phyloP scores from a whole-genome alignment of 2,888 invertebrate genomes.

The Ennomos erosarius region DNA sequence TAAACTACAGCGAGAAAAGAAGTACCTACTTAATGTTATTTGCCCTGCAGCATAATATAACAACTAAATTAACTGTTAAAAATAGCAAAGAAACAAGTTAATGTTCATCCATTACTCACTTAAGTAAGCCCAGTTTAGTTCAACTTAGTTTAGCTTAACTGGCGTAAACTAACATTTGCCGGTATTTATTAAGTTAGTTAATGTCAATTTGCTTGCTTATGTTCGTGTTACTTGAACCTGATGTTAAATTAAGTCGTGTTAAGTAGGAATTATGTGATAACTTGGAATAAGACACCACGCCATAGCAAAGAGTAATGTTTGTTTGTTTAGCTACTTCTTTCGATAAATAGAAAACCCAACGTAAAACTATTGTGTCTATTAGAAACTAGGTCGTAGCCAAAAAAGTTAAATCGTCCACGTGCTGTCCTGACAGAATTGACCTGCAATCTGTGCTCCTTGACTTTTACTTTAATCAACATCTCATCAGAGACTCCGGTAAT shows the following conservation, averaged over 20 bases:
- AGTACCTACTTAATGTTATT: no score
- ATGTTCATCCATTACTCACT: conserved; percentile 43
- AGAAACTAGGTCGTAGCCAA: background rate
- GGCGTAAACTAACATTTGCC: conserved; percentile 26
- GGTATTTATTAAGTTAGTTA: conserved; percentile 34
- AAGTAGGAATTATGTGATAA: conserved; percentile 7
- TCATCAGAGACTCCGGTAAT: conserved; percentile 17
- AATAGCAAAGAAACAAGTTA: conserved; percentile 34
- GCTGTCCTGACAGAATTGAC: conserved; percentile 17
- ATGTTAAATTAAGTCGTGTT: background rate
- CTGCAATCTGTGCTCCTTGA: conserved; percentile 14
- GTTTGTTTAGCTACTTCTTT: no score
- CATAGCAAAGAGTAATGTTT: no score
- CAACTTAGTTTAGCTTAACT: conserved; percentile 31
- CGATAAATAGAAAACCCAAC: no score
- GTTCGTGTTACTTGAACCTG: conserved; percentile 1
- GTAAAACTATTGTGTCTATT: no score
- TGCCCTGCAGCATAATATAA: no score
- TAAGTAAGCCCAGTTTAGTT: conserved; percentile 35
- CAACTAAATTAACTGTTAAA: no score
- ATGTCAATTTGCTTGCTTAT: conserved; percentile 7
- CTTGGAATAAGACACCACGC: background rate
- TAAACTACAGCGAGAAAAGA: background rate
- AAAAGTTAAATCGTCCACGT: background rate
- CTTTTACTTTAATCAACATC: conserved; percentile 24